Percentiles rank a stretch among this genome's conserved stretches.
Evolutionary conservation across 35 echinoderm and acorn worm species (phyloP).

Genomic region (Amphiura filiformis): DNA sequence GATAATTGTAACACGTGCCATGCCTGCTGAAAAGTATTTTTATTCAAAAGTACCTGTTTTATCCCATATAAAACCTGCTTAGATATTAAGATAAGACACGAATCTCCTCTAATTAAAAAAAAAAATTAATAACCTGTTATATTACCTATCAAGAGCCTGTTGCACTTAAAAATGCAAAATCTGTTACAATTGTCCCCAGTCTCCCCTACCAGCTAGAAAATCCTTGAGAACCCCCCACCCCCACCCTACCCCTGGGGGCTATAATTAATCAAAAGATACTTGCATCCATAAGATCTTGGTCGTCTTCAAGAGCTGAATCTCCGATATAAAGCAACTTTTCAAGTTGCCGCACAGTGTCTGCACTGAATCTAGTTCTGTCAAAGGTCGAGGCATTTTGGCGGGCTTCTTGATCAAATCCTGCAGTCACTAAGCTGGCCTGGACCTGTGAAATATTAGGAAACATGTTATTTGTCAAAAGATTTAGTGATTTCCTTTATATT

Average conservation of each 20-base stretch:
- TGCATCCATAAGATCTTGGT: slow-evolving; percentile 56
- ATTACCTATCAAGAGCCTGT: background rate
- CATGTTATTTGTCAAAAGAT: too few relatives aligned
- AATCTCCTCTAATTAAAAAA: background rate
- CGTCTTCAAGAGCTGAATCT: slow-evolving; percentile 64
- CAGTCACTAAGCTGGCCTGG: slow-evolving; percentile 31
- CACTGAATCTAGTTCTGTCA: slow-evolving; percentile 45
- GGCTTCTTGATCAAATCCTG: slow-evolving; percentile 53
- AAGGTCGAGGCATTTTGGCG: slow-evolving; percentile 43
- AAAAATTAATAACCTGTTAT: background rate
- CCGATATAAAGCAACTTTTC: slow-evolving; percentile 69
- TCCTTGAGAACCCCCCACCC: background rate
- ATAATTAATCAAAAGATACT: background rate
- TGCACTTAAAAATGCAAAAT: too few relatives aligned
- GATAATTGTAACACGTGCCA: too few relatives aligned
- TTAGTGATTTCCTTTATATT: too few relatives aligned
- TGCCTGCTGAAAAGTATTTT: too few relatives aligned
- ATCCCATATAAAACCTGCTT: too few relatives aligned
- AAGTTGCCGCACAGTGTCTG: slow-evolving; percentile 65
- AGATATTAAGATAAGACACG: background rate
- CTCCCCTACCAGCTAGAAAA: background rate
- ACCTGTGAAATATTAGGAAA: too few relatives aligned
- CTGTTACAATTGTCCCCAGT: background rate
- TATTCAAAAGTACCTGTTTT: too few relatives aligned
- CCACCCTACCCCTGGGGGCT: background rate